Evolutionary conservation across 2,888 invertebrate species (phyloP).

Genomic region (Chymomyza amoena): DNA sequence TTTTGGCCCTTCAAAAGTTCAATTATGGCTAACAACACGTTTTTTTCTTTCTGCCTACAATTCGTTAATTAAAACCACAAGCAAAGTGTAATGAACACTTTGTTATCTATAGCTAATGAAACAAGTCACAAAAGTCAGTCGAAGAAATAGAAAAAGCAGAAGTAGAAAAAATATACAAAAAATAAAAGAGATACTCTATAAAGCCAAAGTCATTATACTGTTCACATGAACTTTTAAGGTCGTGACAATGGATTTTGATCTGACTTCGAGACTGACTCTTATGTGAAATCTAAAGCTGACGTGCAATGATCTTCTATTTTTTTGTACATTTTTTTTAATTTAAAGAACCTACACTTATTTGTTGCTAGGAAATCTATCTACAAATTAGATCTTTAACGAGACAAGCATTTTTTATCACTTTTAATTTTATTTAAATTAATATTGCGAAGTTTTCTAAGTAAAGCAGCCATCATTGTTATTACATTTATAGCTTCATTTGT

Average conservation of each 20-base stretch:
- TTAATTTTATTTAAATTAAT: not conserved
- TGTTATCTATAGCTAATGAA: not conserved
- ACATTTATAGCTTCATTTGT: conserved; percentile 47
- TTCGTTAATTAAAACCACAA: conserved; percentile 32
- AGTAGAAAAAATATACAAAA: conserved; percentile 19
- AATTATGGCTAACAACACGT: not conserved
- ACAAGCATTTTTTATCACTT: not conserved
- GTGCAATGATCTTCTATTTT: not conserved
- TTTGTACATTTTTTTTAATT: not conserved
- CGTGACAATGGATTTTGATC: conserved; percentile 63
- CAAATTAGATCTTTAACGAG: too few species aligned
- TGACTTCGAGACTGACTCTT: not conserved
- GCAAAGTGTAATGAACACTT: conserved; percentile 9
- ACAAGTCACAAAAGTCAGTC: not conserved
- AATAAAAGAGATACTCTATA: conserved; percentile 2
- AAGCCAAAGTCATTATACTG: conserved; percentile 16
- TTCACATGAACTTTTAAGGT: conserved; percentile 55
- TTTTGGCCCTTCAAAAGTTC: conserved; percentile 12
- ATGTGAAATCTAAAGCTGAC: not conserved
- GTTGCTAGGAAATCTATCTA: not conserved
- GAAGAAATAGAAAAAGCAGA: not conserved
- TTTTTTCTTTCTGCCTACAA: conserved; percentile 6
- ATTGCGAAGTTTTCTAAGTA: not conserved
- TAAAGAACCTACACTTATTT: not conserved
- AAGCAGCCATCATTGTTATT: conserved; percentile 30